Percentiles rank a stretch among this genome's conserved stretches.
phyloP scores from a whole-genome alignment of 1,140 invertebrate genomes.

The Drosophila chauvacae region DNA sequence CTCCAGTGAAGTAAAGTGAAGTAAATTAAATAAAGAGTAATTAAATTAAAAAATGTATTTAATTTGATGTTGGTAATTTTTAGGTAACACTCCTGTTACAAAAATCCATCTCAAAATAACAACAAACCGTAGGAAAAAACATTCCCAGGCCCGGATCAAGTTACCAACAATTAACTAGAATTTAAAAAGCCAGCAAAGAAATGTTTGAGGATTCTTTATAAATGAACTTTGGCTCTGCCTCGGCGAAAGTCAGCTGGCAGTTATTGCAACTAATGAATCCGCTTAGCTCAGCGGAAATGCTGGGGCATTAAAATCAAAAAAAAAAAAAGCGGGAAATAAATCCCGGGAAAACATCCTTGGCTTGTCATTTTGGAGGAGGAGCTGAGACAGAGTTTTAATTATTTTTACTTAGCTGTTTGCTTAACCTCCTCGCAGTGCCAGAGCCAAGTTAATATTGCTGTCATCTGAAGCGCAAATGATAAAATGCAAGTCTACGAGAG shows the following conservation, averaged over 20 bases:
- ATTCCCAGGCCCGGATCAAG: neutral
- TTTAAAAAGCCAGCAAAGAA: slow-evolving; percentile 7
- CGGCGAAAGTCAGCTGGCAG: slow-evolving; percentile 54
- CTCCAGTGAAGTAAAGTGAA: neutral
- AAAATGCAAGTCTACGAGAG: slow-evolving; percentile 63
- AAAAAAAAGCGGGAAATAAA: slow-evolving; percentile 13
- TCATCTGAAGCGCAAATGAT: slow-evolving; percentile 74
- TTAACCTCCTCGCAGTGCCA: slow-evolving; percentile 23
- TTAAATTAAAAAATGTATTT: neutral
- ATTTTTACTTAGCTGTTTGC: slow-evolving; percentile 74
- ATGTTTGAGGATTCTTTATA: slow-evolving; percentile 45
- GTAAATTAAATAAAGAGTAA: neutral
- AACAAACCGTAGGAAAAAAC: neutral
- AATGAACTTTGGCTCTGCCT: slow-evolving; percentile 51
- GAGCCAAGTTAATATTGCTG: slow-evolving; percentile 70
- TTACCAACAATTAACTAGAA: slow-evolving; percentile 27
- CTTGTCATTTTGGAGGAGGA: slow-evolving; percentile 38
- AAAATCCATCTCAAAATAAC: neutral
- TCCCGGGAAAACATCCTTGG: slow-evolving; percentile 38
- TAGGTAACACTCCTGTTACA: neutral
- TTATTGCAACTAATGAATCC: slow-evolving; percentile 78
- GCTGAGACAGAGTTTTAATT: slow-evolving; percentile 68
- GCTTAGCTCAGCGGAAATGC: slow-evolving; percentile 52
- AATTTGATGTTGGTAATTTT: neutral
- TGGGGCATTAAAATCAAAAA: slow-evolving; percentile 24